phyloP scores from a whole-genome alignment of 2,888 invertebrate genomes.

The Melanostoma mellinum region DNA sequence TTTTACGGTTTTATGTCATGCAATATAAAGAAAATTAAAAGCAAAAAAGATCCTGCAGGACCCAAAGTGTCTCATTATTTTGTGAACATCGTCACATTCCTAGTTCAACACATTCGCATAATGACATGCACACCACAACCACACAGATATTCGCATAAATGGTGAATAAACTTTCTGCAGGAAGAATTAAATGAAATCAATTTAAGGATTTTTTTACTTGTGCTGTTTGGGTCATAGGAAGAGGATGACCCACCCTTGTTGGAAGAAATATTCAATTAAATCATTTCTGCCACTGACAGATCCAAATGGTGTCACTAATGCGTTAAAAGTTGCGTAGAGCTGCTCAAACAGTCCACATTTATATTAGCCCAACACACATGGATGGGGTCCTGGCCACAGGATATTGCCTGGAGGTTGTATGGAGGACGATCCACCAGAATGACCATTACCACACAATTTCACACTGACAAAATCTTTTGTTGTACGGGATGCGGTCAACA shows the following conservation, averaged over 20 bases:
- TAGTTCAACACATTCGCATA: not conserved
- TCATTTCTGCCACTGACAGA: conserved; percentile 73
- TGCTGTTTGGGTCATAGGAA: conserved; percentile 7
- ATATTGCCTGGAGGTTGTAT: not conserved
- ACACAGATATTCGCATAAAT: not conserved
- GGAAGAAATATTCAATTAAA: conserved; percentile 69
- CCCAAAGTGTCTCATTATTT: conserved; percentile 69
- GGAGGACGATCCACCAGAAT: conserved; percentile 21
- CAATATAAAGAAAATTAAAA: conserved; percentile 40
- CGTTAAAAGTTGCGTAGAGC: conserved; percentile 68
- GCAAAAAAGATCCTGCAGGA: conserved; percentile 53
- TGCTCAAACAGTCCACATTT: conserved; percentile 53
- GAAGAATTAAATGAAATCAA: conserved; percentile 44
- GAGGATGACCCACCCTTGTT: conserved; percentile 38
- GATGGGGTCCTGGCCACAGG: conserved; percentile 1
- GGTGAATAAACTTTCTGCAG: conserved; percentile 35
- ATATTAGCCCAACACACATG: conserved; percentile 56
- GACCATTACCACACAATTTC: conserved; percentile 65
- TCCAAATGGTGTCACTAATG: conserved; percentile 73
- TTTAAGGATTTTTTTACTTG: conserved; percentile 32
- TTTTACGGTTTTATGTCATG: conserved; percentile 48
- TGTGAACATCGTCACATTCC: conserved; percentile 17
- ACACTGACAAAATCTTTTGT: conserved; percentile 70
- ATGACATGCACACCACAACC: not conserved
- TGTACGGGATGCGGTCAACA: conserved; percentile 64